These are phyloP conservation scores for Parotia lawesii DNA, from an alignment of 2,113 vertebrate genomes.

Conservation along the genomic window DNA sequence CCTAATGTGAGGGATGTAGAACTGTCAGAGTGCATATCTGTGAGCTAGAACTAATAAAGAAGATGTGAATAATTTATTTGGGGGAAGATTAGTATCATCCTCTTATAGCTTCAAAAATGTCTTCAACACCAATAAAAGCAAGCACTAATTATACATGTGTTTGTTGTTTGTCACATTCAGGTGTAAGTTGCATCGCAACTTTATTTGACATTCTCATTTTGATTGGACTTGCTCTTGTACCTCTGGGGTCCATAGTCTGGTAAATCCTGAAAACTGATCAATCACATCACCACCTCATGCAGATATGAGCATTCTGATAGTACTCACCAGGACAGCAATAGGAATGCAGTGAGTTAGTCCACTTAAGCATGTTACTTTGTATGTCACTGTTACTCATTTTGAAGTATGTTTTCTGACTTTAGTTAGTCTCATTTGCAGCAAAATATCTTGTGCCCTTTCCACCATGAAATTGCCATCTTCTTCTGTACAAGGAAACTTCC, in stretches of 20 bases:
- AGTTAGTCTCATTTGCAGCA: not conserved
- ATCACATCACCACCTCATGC: not conserved
- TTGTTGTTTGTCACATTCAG: not conserved
- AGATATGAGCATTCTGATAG: accelerated
- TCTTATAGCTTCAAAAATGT: not conserved
- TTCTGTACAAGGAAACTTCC: not conserved
- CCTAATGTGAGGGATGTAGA: not conserved
- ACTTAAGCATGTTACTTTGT: not conserved
- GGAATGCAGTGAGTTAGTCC: not conserved
- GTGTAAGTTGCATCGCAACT: not conserved
- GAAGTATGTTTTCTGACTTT: not conserved
- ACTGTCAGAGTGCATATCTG: not conserved
- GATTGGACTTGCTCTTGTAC: not conserved
- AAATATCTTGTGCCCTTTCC: not conserved
- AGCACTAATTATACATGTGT: not conserved
- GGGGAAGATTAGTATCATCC: not conserved
- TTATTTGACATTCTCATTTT: not conserved
- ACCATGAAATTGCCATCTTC: not conserved
- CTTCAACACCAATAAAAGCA: not conserved
- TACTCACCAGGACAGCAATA: not conserved
- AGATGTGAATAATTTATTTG: slow-evolving; percentile 1
- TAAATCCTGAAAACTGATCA: not conserved
- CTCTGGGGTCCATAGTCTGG: not conserved
- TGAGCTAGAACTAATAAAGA: not conserved
- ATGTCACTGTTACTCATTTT: not conserved